These are phyloP conservation scores for Serranus cabrilla DNA, from an alignment of 2,797 vertebrate species.

Conservation along the genomic window DNA sequence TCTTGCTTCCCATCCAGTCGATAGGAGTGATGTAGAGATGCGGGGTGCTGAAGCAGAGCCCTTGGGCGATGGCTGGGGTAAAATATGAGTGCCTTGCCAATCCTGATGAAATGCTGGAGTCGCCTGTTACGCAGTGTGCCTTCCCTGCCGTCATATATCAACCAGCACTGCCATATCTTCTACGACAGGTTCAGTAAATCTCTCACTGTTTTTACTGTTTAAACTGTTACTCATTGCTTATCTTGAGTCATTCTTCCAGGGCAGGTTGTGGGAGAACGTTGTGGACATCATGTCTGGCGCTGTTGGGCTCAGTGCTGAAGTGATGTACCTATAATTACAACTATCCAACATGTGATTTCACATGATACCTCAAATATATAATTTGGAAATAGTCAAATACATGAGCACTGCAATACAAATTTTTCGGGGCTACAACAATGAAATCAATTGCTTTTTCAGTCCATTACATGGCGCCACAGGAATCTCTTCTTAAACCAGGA, in stretches of 20 bases:
- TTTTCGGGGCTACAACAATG: no score
- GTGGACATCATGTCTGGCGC: constrained; percentile 32
- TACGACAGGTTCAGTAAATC: constrained; percentile 78
- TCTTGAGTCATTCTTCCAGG: constrained; percentile 49
- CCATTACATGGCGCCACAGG: no score
- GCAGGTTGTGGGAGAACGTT: constrained; percentile 37
- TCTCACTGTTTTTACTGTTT: constrained; percentile 76
- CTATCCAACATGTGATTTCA: constrained; percentile 16
- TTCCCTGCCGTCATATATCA: constrained; percentile 70
- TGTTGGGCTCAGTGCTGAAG: constrained; percentile 11
- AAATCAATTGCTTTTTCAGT: no score
- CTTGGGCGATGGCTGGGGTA: constrained; percentile 53
- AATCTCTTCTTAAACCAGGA: no score
- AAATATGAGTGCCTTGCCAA: constrained; percentile 81
- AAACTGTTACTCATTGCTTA: constrained; percentile 77
- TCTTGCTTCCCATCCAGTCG: constrained; percentile 54
- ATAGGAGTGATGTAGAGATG: constrained; percentile 78
- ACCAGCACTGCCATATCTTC: constrained; percentile 65
- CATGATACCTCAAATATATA: not conserved
- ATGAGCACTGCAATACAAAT: no score
- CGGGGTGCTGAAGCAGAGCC: constrained; percentile 60
- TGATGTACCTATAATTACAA: constrained; percentile 48
- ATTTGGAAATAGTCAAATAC: no score
- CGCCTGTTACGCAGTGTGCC: constrained; percentile 55
- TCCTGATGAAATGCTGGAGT: constrained; percentile 78